Conservation (phyloP, 2,888 invertebrate genomes). For the Drosophila robusta region DNA sequence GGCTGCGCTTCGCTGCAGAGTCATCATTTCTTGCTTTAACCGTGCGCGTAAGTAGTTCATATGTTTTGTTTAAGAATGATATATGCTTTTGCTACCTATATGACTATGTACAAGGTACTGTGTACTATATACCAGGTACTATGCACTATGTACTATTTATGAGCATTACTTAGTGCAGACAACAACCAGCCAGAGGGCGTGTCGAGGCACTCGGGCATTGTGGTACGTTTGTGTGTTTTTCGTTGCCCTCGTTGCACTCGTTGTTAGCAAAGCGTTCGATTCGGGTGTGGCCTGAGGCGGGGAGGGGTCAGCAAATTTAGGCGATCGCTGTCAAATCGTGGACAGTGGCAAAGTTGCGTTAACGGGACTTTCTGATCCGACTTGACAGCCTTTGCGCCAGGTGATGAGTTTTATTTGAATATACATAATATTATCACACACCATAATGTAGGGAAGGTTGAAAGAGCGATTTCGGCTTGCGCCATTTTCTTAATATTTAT, state of each 20-base stretch:
- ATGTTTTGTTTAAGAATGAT: conserved; percentile 6
- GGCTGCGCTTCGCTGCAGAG: conserved; percentile 7
- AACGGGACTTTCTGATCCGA: conserved; percentile 38
- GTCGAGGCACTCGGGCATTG: conserved; percentile 35
- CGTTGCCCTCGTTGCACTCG: conserved; percentile 42
- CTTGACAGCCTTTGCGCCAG: conserved; percentile 44
- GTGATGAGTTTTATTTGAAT: conserved; percentile 26
- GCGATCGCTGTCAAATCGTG: conserved; percentile 56
- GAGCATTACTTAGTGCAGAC: conserved; percentile 37
- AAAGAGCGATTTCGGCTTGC: conserved; percentile 22
- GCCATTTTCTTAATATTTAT: conserved; percentile 31
- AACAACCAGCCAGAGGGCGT: conserved; percentile 37
- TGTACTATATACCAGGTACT: conserved; percentile 2
- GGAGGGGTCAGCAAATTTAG: conserved; percentile 17
- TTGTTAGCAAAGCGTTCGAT: conserved; percentile 55
- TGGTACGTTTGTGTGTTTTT: conserved; percentile 31
- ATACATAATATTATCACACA: conserved; percentile 48
- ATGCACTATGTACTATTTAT: conserved; percentile 3
- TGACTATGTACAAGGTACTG: not conserved
- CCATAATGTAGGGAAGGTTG: conserved; percentile 27
- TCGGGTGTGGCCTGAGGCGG: conserved; percentile 5
- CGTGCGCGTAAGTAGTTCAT: conserved; percentile 14
- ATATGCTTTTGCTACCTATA: conserved; percentile 8
- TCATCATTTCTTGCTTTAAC: conserved; percentile 26
- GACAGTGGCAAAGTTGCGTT: conserved; percentile 28